Percentiles rank a stretch among this genome's conserved stretches.
Evolutionary conservation across 2,888 invertebrate genomes (phyloP).

Genomic region (Gerris lacustris): DNA sequence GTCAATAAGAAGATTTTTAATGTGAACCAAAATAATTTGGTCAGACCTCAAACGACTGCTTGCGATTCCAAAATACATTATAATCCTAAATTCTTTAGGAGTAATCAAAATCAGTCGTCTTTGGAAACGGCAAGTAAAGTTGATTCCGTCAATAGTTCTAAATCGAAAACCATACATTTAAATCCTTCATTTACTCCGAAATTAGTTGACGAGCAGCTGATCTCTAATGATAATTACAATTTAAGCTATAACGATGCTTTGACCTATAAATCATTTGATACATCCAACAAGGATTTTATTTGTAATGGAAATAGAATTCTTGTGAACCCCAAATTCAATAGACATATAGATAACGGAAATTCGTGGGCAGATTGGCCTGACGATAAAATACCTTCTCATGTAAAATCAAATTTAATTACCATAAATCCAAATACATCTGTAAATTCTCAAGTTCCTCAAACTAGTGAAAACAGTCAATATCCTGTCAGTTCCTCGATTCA

Average conservation of each 20-base stretch:
- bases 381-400: neutral
- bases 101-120: neutral
- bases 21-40: neutral
- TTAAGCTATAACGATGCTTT: no score
- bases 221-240: neutral
- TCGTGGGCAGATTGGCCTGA: no score
- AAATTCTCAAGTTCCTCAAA: neutral
- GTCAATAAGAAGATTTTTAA: conserved; percentile 2
- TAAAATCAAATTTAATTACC: neutral
- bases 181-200: conserved; percentile 5
- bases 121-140: neutral
- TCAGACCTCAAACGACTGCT: neutral
- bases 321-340: neutral
- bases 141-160: neutral
- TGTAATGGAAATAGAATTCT: neutral
- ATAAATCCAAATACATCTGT: neutral
- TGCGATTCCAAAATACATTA: neutral
- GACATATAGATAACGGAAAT: neutral
- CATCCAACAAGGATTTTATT: neutral
- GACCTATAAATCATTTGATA: no score
- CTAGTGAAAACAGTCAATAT: neutral
- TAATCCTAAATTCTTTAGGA: conserved; percentile 5
- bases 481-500: no score
- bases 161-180: neutral
- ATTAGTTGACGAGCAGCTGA: neutral